Evolutionary conservation across 2,888 invertebrate genomes (phyloP), one percentile per base, ranked within the genome.

Genomic region (Pimpla rufipes): DNA sequence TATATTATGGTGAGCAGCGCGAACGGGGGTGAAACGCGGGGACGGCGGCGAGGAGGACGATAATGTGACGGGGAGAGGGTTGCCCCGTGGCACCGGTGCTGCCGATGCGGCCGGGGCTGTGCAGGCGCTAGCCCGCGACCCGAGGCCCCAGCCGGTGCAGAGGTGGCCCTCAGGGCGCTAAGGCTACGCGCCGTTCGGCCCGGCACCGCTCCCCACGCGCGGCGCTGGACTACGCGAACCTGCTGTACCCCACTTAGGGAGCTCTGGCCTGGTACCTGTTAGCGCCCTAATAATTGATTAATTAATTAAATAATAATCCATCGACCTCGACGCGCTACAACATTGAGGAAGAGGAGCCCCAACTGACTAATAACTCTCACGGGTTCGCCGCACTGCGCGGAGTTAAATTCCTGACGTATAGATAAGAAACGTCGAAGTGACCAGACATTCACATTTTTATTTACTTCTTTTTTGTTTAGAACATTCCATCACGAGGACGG

Each of bases 51-150:
- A 29, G 62, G 70, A 71, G 45, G 2, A 74, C 50, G 67, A 68
- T 79, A 79, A 79, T 79, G 67, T 74, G 79, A 79, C 79, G 74
- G 74, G 79, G 57, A 67, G 67, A 67, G 74, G 42, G 74, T 37
- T 67, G 66, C n/a, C 73, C 40, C 47, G 21, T 23, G 57, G n/a
- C 71, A 45, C 42, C 52, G 66, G 13, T 66, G 23, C 50, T 55
- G 57, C 67, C 42, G 6, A 35, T 67, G n/a, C 11, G 47, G 29
- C 29, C 11, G 47, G n/a, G n/a, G 16, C 10, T 18, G 35, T 47
- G 47, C 42, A 52, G 16, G 21, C 21, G 13, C n/a, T 52, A 23
- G 0, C 37, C 10, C 57, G 66, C 66, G 66, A 11, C n/a, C 45
- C 40, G 55, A 37, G 23, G 16, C 42, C 64, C 66, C 66, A 37